Evolutionary conservation across 2,888 invertebrate species (phyloP), one percentile per base, ranked within the genome.

Genomic region (Callyntrura guangdongensis): DNA sequence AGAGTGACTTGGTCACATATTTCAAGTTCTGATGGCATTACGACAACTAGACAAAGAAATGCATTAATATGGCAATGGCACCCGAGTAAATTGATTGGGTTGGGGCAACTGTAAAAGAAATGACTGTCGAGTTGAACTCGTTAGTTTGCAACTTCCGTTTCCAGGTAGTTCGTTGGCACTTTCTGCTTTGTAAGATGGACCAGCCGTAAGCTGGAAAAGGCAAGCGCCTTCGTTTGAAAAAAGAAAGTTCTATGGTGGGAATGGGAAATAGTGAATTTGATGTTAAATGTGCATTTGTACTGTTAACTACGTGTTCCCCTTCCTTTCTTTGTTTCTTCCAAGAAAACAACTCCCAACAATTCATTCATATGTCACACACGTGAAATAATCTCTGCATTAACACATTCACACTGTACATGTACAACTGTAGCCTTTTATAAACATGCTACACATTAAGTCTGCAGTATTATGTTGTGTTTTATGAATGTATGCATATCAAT

Each of bases 151-250:
- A 69, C 69, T 69, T 69, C 69, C 69, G 69, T 85, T 72, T 53
- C 20, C 0, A 22, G 22, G n/a, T 56, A 85, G 85, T 85, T 85
- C 85, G 72, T 85, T 85, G 85, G 85, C 85, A 72, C 72, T 72
- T 85, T 14, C 17, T 56, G 85, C 27, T 56, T 20, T 0, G 61
- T n/a, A n/a, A 47, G 56, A 17, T 20, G 11, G 8, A 5, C 11
- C 27, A 69, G 0, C 17, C 6, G 4, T 11, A 59, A 59, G 5
- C 59, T n/a, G 17, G 59, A 17, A n/a, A 17, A 59, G 17, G 17
- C 17, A 59, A 59, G 5, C 4, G 59, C 59, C 17, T 17, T 59
- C n/a, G 59, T 59, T 14, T 59, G n/a, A n/a, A 6, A 59, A 59
- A n/a, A n/a, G 53, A 53, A 36, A 36, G 36, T 6, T 36, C n/a